phyloP scores from a whole-genome alignment of 1,140 invertebrate genomes.

The Achroia grisella region DNA sequence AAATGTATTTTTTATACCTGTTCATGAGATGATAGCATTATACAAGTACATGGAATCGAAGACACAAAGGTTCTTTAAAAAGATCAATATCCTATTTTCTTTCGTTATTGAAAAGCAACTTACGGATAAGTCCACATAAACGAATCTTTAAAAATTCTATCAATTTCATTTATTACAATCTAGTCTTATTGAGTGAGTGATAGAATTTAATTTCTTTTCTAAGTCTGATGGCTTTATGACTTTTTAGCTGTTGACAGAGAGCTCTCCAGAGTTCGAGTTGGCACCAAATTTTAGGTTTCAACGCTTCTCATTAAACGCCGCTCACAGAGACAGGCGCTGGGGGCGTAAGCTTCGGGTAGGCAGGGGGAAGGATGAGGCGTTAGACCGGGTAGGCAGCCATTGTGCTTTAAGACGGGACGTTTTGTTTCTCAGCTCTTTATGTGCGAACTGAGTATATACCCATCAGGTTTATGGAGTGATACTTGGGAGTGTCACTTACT shows the following conservation, averaged over 20 bases:
- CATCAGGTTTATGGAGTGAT: conserved; percentile 19
- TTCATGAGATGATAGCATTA: too few relatives aligned
- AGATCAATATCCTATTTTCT: conserved; percentile 7
- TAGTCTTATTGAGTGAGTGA: conserved; percentile 10
- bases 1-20: too few relatives aligned
- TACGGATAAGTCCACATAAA: conserved; percentile 16
- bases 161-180: conserved; percentile 21
- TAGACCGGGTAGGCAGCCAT: conserved; percentile 13
- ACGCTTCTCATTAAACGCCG: conserved; percentile 44
- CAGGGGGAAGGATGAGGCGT: conserved; percentile 13
- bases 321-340: not conserved
- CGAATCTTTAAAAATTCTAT: conserved; percentile 39
- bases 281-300: conserved; percentile 64
- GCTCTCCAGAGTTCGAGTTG: conserved; percentile 61
- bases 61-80: not conserved
- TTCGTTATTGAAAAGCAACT: conserved; percentile 28
- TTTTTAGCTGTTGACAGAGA: conserved; percentile 36
- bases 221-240: conserved; percentile 19
- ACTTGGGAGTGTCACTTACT: conserved; percentile 28
- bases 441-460: conserved; percentile 16
- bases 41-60: too few relatives aligned
- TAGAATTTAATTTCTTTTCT: conserved; percentile 24
- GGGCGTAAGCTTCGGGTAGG: conserved; percentile 4
- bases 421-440: conserved; percentile 46
- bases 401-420: conserved; percentile 44